phyloP scores from a whole-genome alignment of 2,113 vertebrate species.

The Chlorocebus sabaeus region DNA sequence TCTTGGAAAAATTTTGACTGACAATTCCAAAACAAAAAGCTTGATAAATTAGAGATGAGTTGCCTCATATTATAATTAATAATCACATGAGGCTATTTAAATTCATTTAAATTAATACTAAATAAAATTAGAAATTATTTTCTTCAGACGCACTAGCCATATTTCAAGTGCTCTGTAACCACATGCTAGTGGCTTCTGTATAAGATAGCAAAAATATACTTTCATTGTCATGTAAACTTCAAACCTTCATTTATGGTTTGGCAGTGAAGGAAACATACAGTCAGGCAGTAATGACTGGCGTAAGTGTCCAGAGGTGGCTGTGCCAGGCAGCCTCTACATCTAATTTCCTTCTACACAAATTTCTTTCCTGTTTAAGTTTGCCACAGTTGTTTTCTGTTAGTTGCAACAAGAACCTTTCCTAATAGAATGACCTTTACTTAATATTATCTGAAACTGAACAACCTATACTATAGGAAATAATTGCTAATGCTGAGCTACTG shows the following conservation, averaged over 20 bases:
- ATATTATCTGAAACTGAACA: background rate
- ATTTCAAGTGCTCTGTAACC: background rate
- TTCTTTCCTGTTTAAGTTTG: background rate
- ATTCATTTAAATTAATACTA: background rate
- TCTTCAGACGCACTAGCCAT: background rate
- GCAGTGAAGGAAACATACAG: background rate
- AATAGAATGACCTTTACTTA: background rate
- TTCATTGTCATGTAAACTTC: background rate
- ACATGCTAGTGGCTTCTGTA: background rate
- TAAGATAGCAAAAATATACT: background rate
- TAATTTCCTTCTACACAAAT: background rate
- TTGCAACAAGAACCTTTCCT: background rate
- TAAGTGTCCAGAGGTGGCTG: background rate
- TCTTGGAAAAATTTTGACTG: background rate
- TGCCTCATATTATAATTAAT: background rate
- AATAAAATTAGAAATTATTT: background rate
- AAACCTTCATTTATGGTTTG: too few relatives aligned
- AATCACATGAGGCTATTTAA: background rate
- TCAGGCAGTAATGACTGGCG: background rate
- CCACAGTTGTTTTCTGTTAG: background rate
- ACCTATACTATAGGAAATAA: background rate
- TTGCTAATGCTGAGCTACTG: background rate
- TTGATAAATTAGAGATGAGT: background rate
- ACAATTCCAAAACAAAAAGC: background rate
- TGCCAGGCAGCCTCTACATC: too few relatives aligned